A percentile compares a stretch with the other conserved stretches of the same genome.
Evolutionary conservation across 1,140 invertebrate species (phyloP).

Genomic region (Papilio polyxenes): DNA sequence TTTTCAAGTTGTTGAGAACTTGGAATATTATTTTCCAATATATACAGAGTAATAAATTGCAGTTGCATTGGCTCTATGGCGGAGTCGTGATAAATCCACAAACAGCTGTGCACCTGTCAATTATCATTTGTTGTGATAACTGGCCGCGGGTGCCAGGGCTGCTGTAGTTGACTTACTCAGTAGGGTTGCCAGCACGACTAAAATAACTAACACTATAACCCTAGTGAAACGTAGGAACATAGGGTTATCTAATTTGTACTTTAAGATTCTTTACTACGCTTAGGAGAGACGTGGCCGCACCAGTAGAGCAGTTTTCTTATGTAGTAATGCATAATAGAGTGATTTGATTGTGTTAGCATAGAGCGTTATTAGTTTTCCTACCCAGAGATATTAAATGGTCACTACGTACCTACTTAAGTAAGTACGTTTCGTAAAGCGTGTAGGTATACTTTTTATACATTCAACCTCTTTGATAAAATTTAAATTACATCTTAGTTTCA

Average conservation of each 20-base stretch:
- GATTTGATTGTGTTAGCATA: too few species aligned
- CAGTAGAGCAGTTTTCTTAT: too few species aligned
- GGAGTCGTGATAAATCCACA: conserved; percentile 5
- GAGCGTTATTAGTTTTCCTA: too few species aligned
- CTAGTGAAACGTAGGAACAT: neutral
- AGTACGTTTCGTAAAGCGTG: too few species aligned
- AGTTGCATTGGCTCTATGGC: neutral
- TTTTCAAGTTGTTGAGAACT: neutral
- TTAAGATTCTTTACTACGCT: neutral
- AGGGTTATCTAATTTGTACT: neutral
- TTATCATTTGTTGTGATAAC: conserved; percentile 17
- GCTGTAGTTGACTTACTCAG: neutral
- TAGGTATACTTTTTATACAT: too few species aligned
- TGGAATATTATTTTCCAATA: conserved; percentile 1
- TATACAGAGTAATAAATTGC: conserved; percentile 13
- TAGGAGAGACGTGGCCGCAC: too few species aligned
- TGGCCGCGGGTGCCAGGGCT: conserved; percentile 9
- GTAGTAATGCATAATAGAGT: too few species aligned
- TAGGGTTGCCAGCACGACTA: neutral
- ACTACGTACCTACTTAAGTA: too few species aligned
- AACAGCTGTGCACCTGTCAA: conserved; percentile 19
- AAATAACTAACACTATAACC: neutral
- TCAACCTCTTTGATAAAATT: neutral
- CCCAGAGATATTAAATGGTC: too few species aligned
- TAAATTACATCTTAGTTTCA: neutral